Evolutionary conservation across 2,113 vertebrate genomes (phyloP).

Genomic region (Physeter macrocephalus): DNA sequence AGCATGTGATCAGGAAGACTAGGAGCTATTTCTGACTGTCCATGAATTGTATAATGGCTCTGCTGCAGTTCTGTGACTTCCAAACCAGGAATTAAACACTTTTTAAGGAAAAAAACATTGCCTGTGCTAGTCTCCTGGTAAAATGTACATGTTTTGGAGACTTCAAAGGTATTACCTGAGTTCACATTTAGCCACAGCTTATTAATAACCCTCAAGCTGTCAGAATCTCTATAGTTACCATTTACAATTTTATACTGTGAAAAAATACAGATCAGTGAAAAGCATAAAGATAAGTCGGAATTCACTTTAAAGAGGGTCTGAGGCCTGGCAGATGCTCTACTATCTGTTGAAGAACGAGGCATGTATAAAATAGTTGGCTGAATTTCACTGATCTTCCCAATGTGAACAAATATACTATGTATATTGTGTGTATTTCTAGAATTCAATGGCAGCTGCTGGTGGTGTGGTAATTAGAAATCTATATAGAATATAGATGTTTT

Average conservation of each 20-base stretch:
- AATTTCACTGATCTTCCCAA: conserved; percentile 82
- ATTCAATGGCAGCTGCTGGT: conserved; percentile 87
- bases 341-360: conserved; percentile 71
- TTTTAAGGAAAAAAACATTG: conserved; percentile 54
- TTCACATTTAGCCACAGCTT: conserved; percentile 64
- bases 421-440: conserved; percentile 87
- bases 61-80: conserved; percentile 61
- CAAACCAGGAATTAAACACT: conserved; percentile 63
- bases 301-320: conserved; percentile 67
- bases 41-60: conserved; percentile 51
- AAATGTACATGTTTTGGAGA: conserved; percentile 59
- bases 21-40: conserved; percentile 44
- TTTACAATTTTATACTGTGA: conserved; percentile 79
- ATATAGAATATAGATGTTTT: conserved; percentile 88
- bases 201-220: conserved; percentile 75
- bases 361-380: conserved; percentile 70
- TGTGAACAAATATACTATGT: conserved; percentile 87
- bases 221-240: conserved; percentile 70
- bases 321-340: conserved; percentile 68
- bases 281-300: conserved; percentile 66
- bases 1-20: conserved; percentile 38
- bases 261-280: conserved; percentile 77
- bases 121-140: conserved; percentile 57
- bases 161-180: conserved; percentile 60
- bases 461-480: conserved; percentile 86